phyloP scores from a whole-genome alignment of 2,113 vertebrate species.

The Bombycilla garrulus region DNA sequence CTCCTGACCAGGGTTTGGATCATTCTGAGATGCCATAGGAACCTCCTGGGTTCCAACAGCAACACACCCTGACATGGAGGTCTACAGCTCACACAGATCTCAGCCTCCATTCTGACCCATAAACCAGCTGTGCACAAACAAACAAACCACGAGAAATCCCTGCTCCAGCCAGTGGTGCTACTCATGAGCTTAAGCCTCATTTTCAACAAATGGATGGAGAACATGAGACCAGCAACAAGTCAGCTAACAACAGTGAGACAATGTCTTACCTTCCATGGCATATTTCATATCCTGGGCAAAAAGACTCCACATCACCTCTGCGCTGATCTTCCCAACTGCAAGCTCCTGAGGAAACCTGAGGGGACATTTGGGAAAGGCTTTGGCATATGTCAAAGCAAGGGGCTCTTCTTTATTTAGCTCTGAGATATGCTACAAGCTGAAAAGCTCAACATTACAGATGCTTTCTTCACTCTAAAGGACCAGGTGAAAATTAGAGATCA shows the following conservation, averaged over 20 bases:
- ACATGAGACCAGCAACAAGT: not conserved
- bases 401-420: not conserved
- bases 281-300: constrained; percentile 99
- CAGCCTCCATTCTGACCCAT: not conserved
- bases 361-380: constrained; percentile 17
- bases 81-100: not conserved
- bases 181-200: not conserved
- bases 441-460: not conserved
- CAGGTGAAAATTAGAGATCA: not conserved
- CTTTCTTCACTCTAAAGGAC: not conserved
- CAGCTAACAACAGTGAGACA: not conserved
- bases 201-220: not conserved
- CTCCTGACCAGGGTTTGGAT: no score
- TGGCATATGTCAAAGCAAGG: not conserved
- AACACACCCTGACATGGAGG: not conserved
- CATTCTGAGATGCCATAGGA: no score
- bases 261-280: constrained; percentile 89
- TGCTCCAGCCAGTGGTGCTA: not conserved
- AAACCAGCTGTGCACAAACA: not conserved
- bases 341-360: constrained; percentile 95
- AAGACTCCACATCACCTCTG: constrained; percentile 96
- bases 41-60: no score
- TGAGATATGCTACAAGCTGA: not conserved
- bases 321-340: constrained; percentile 92
- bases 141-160: not conserved